Percentiles rank a stretch among this genome's conserved stretches.
phyloP scores from a whole-genome alignment of 2,797 vertebrate species.

The Clangula hyemalis region DNA sequence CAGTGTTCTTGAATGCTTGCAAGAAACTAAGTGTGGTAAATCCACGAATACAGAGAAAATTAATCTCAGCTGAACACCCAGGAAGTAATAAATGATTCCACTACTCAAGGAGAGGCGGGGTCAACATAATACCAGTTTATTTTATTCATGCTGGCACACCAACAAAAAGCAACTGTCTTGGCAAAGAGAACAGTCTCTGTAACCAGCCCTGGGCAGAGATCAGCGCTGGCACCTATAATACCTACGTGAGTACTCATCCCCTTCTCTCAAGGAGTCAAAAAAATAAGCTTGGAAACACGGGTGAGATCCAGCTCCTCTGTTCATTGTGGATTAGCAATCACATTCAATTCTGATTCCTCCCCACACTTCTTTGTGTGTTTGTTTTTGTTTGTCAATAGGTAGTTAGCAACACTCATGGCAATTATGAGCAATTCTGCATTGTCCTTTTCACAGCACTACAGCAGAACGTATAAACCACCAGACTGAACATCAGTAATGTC shows the following conservation, averaged over 20 bases:
- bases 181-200: not conserved
- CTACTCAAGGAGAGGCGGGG: not conserved
- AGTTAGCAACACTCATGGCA: not conserved
- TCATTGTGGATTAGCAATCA: not conserved
- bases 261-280: not conserved
- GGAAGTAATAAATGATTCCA: not conserved
- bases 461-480: accelerated
- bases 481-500: not conserved
- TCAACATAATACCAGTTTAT: not conserved
- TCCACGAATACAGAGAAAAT: not conserved
- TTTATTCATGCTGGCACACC: not conserved
- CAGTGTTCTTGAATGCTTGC: not conserved
- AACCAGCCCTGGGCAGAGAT: not conserved
- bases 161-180: no score
- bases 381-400: not conserved
- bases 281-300: not conserved
- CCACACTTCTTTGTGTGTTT: not conserved
- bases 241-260: no score
- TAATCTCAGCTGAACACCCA: not conserved
- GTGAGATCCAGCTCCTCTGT: no score
- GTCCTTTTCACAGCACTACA: not conserved
- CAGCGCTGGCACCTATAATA: not conserved
- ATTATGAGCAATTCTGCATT: not conserved
- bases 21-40: not conserved
- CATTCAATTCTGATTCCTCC: not conserved